Percentiles rank a stretch among this genome's conserved stretches.
Evolutionary conservation across 2,888 invertebrate species (phyloP).

Genomic region (Heliconius erato): DNA sequence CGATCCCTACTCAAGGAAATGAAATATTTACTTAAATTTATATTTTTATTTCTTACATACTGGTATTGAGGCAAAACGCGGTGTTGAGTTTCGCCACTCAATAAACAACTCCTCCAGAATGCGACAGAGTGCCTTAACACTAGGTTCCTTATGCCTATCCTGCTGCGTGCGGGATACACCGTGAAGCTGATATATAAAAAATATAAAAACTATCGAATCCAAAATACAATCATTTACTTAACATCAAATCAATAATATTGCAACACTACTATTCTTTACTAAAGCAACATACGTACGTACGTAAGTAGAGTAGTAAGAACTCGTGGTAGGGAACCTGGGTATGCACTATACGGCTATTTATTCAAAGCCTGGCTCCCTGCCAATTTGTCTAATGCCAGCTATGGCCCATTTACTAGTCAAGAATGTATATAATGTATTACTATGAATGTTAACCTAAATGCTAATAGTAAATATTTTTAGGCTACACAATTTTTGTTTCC

Average conservation of each 20-base stretch:
- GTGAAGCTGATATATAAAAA: too few species aligned
- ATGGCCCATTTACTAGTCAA: constrained; percentile 78
- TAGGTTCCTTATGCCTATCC: too few species aligned
- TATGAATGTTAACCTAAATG: constrained; percentile 37
- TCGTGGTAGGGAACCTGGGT: background rate
- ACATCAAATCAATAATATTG: background rate
- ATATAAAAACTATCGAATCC: background rate
- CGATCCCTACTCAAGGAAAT: too few species aligned
- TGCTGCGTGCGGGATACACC: too few species aligned
- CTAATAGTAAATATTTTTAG: constrained; percentile 23
- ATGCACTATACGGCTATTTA: constrained; percentile 26
- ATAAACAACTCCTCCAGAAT: too few species aligned
- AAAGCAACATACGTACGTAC: background rate
- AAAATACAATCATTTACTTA: background rate
- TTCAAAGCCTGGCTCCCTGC: constrained; percentile 61
- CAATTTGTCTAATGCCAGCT: constrained; percentile 83
- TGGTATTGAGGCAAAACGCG: too few species aligned
- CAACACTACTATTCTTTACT: background rate
- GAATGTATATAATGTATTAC: constrained; percentile 61
- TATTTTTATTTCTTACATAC: too few species aligned
- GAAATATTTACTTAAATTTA: too few species aligned
- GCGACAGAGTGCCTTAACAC: too few species aligned
- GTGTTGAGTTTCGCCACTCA: too few species aligned
- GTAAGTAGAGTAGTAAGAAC: background rate
- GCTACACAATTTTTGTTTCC: constrained; percentile 16